A percentile compares a stretch with the other conserved stretches of the same genome.
Evolutionary conservation across 2,797 vertebrate genomes (phyloP).

Genomic region (Takifugu rubripes): DNA sequence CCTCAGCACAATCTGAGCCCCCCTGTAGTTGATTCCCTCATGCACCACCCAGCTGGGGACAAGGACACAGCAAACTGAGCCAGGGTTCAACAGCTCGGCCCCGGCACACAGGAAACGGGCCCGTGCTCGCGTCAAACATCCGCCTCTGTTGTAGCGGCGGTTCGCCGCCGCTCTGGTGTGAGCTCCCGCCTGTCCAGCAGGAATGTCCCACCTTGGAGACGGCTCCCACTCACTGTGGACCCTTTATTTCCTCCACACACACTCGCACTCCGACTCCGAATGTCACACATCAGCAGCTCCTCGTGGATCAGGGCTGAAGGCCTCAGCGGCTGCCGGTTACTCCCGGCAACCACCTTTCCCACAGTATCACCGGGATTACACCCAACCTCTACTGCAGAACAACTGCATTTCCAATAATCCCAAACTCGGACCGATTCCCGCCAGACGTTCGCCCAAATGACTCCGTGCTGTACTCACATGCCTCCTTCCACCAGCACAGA

Average conservation of each 20-base stretch:
- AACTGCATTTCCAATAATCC: too few relatives aligned
- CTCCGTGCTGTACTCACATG: constrained; percentile 79
- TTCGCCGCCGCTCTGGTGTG: constrained; percentile 13
- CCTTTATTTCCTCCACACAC: constrained; percentile 43
- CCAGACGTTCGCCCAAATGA: not conserved
- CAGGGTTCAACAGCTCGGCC: not conserved
- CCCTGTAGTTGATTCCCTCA: constrained; percentile 85
- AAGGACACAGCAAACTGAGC: constrained; percentile 10
- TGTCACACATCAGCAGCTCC: constrained; percentile 64
- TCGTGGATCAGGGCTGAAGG: not conserved
- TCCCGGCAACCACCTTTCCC: not conserved
- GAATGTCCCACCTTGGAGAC: constrained; percentile 52
- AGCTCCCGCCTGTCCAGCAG: constrained; percentile 15
- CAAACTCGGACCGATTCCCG: not conserved
- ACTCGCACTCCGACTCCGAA: constrained; percentile 55
- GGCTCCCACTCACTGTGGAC: constrained; percentile 33
- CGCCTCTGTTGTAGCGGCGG: not conserved
- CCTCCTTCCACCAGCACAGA: constrained; percentile 87
- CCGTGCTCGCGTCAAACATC: not conserved
- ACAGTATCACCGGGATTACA: not conserved
- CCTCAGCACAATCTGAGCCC: constrained; percentile 83
- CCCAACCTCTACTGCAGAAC: too few relatives aligned
- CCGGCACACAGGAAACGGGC: not conserved
- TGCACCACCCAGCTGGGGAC: constrained; percentile 86
- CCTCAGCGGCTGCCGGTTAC: not conserved